Base-by-base conservation (phyloP, 1,140 invertebrate species). In the Dermatophagoides farinae region DNA sequence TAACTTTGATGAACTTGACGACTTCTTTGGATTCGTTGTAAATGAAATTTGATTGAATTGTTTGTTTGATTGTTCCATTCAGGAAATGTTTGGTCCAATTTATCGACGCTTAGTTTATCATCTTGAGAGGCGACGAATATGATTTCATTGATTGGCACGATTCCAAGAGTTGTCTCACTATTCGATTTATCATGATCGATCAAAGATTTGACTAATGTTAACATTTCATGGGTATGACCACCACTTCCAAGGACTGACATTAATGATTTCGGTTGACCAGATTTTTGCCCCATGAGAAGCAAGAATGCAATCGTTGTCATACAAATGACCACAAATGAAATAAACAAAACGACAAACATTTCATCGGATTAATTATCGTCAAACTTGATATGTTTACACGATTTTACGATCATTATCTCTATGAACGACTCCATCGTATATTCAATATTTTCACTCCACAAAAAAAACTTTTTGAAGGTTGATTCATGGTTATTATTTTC, bases 221-320 rank as follows among this genome's bases (percentile, higher is more conserved):
- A 68, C 78, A 95, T 86, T 77, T 96, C 90, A 37, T 82, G 80
- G 4, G 90, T 93, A 70, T 96, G 90, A 12, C 84, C 85, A 57
- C 83, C 68, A 52, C 67, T 68, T 31, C 70, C 70, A 39, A 70
- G 54, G 2, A 59, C 57, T 1, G 40, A 41, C 57, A 59, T 43
- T 22, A 59, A 25, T 39, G 20, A n/a, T 39, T 53, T 53, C 2
- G 51, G 1, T n/a, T 25, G 23, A 38, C 5, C 37, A n/a, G 51
- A 22, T 20, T 22, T 2, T 25, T 22, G n/a, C 14, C 51, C 51
- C 2, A 53, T 53, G 11, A 31, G 16, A n/a, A 53, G 23, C 12
- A 53, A 22, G 11, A 25, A n/a, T n/a, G 11, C 5, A 11, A 53
- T 53, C 4, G 37, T 25, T 2, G 2, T 11, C 1, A n/a, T n/a